Conservation (phyloP, 92 coral and sea anemone genomes). For the Hydrozoanthus gracilis region DNA sequence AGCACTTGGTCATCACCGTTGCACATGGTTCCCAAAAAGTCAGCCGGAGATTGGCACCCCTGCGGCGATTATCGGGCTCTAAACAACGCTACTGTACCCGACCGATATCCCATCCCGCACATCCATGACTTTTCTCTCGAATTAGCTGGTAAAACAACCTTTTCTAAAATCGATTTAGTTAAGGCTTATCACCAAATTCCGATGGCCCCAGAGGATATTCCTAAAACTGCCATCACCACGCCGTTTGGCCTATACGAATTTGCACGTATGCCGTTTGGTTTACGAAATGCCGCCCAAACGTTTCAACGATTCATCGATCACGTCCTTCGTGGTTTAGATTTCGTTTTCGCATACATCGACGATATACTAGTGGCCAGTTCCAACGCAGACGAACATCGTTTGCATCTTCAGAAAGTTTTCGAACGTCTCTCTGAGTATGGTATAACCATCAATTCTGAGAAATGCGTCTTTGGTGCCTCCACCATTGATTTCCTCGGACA, state of each 20-base stretch:
- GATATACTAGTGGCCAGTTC: not conserved
- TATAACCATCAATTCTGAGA: not conserved
- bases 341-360: constrained; percentile 11
- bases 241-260: constrained; percentile 53
- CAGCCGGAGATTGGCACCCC: constrained; percentile 56
- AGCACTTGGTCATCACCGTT: constrained; percentile 64
- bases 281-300: constrained; percentile 49
- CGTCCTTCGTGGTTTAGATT: not conserved
- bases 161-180: constrained; percentile 37
- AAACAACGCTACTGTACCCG: constrained; percentile 48
- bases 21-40: constrained; percentile 54
- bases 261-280: constrained; percentile 52
- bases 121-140: constrained; percentile 53
- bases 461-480: constrained; percentile 9
- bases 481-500: constrained; percentile 13
- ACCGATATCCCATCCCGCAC: constrained; percentile 63
- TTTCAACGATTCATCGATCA: constrained; percentile 24
- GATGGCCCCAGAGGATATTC: constrained; percentile 35
- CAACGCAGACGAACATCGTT: not conserved
- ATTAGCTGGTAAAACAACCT: constrained; percentile 40
- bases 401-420: not conserved
- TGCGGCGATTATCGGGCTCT: constrained; percentile 63
- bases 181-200: constrained; percentile 65
- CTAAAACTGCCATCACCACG: constrained; percentile 52
- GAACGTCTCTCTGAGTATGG: not conserved